Conservation (phyloP, 2,888 invertebrate genomes). For the Drosophila fungiperda region DNA sequence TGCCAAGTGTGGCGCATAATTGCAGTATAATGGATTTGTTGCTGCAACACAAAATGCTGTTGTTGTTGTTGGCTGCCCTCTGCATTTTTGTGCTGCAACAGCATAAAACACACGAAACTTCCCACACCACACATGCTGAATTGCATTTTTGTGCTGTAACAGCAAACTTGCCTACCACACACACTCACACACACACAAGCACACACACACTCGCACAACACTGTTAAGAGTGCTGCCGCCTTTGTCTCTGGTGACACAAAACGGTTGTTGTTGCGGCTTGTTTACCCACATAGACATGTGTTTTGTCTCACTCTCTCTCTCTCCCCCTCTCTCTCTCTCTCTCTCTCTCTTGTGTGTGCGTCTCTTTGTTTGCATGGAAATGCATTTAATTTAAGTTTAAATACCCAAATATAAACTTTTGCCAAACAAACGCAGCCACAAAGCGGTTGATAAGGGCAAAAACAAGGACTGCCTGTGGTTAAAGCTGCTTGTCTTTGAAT, state of each 20-base stretch:
- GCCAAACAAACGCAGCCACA: conserved; percentile 74
- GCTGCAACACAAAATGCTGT: conserved; percentile 52
- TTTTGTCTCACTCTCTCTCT: background rate
- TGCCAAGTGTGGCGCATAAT: conserved; percentile 75
- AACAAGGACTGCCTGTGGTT: conserved; percentile 34
- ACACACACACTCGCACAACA: conserved; percentile 29
- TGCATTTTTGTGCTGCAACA: conserved; percentile 53
- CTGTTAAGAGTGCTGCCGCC: conserved; percentile 56
- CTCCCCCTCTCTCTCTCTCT: background rate
- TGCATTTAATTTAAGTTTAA: conserved; percentile 84
- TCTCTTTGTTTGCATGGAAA: conserved; percentile 75
- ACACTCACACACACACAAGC: conserved; percentile 5
- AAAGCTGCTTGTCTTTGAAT: conserved; percentile 58
- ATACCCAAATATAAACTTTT: conserved; percentile 81
- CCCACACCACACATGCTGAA: conserved; percentile 1
- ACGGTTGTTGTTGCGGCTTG: conserved; percentile 70
- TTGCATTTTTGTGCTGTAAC: conserved; percentile 3
- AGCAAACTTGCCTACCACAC: background rate
- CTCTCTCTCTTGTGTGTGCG: conserved; percentile 14
- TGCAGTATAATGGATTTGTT: conserved; percentile 81
- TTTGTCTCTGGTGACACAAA: conserved; percentile 71
- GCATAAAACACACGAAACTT: conserved; percentile 34
- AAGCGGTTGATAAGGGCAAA: conserved; percentile 17
- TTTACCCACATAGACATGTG: conserved; percentile 34
- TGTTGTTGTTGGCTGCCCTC: conserved; percentile 14